phyloP scores from a whole-genome alignment of 2,888 invertebrate species.

The Trichogramma dendrolimi region DNA sequence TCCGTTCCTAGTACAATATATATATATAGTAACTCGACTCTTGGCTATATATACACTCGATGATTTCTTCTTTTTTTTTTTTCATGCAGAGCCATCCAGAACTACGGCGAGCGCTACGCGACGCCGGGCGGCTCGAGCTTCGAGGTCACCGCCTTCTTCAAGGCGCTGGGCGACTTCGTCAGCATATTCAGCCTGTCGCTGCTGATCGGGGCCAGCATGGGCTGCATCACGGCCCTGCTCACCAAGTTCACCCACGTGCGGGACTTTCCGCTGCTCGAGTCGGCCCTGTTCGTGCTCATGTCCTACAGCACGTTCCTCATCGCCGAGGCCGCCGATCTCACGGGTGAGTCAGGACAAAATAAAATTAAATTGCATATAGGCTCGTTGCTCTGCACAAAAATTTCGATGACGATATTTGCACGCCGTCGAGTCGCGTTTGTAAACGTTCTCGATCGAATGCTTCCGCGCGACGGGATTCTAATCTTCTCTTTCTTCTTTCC shows the following conservation, averaged over 20 bases:
- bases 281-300: conserved; percentile 94
- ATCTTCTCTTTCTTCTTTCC: too few relatives aligned
- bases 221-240: conserved; percentile 89
- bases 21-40: background rate
- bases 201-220: conserved; percentile 87
- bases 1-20: background rate
- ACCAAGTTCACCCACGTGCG: conserved; percentile 92
- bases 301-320: conserved; percentile 96
- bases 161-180: conserved; percentile 85
- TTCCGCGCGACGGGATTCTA: too few relatives aligned
- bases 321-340: conserved; percentile 93
- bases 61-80: background rate
- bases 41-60: background rate
- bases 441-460: too few relatives aligned
- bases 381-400: too few relatives aligned
- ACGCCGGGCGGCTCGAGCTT: conserved; percentile 71
- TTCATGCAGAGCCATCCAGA: conserved; percentile 72
- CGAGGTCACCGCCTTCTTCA: conserved; percentile 81
- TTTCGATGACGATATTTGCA: too few relatives aligned
- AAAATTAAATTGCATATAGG: too few relatives aligned
- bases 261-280: conserved; percentile 93
- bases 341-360: conserved; percentile 70
- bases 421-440: too few relatives aligned
- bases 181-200: conserved; percentile 89
- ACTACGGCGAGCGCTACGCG: conserved; percentile 73